Conservation (phyloP, 2,888 invertebrate species). For the Coenonympha glycerion region DNA sequence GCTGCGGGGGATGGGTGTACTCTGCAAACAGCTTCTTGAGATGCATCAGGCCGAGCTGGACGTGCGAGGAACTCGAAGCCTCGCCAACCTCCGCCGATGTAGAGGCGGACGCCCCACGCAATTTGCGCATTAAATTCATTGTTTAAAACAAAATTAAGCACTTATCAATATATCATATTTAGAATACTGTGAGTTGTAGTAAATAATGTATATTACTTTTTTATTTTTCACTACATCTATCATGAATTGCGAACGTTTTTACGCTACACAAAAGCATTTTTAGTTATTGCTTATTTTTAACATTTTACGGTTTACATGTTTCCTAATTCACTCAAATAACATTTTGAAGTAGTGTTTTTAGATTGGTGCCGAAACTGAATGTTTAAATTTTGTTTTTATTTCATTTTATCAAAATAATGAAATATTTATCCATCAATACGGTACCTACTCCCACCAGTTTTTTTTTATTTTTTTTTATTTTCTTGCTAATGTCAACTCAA, state of each 20-base stretch:
- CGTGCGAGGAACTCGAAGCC: slow-evolving; percentile 80
- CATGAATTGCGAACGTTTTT: slow-evolving; percentile 14
- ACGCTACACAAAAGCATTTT: slow-evolving; percentile 19
- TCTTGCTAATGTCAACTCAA: no score
- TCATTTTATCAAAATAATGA: slow-evolving; percentile 15
- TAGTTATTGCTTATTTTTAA: not conserved
- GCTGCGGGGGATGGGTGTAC: slow-evolving; percentile 91
- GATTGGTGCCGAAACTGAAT: not conserved
- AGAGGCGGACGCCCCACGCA: slow-evolving; percentile 78
- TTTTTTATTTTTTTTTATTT: slow-evolving; percentile 19
- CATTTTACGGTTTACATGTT: slow-evolving; percentile 21
- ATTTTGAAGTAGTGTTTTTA: not conserved
- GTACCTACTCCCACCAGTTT: slow-evolving; percentile 20
- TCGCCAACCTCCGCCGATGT: slow-evolving; percentile 74
- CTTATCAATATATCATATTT: slow-evolving; percentile 25
- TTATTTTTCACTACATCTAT: slow-evolving; percentile 20
- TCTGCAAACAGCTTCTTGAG: slow-evolving; percentile 97
- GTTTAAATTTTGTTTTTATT: not conserved
- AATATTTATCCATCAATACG: slow-evolving; percentile 17
- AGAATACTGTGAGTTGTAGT: not conserved
- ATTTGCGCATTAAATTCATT: slow-evolving; percentile 96
- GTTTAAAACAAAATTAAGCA: slow-evolving; percentile 27
- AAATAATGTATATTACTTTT: slow-evolving; percentile 11
- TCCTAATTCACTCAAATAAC: not conserved
- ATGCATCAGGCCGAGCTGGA: slow-evolving; percentile 95